Evolutionary conservation across 2,888 invertebrate genomes (phyloP), one percentile per base, ranked within the genome.

Genomic region (Scaptomyza polygonia): DNA sequence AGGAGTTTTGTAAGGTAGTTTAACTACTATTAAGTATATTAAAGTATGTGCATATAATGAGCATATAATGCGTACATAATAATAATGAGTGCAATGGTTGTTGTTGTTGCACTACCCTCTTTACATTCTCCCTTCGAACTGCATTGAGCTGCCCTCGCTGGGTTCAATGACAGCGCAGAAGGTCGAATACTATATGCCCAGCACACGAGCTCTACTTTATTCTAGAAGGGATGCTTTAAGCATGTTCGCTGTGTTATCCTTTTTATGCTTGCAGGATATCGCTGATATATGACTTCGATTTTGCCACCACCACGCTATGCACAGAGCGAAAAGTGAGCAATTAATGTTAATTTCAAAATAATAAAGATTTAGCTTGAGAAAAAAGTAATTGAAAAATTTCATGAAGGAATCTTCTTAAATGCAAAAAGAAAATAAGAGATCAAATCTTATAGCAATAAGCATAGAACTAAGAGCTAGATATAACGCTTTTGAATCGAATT

Each of bases 121-220:
- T n/a, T n/a, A n/a, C n/a, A n/a, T n/a, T n/a, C 11, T 21, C 25
- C 11, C 14, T 11, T 6, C 4, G 12, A 18, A 16, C 42, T 74
- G 85, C 80, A 79, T 25, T 49, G 34, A 49, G 59, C 75, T 78
- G 68, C 59, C 65, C 47, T 65, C 42, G 45, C 25, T 32, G 86
- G 68, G 82, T 86, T 83, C 82, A 83, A 86, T 81, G 82, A 86
- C 82, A 84, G 86, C 69, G 32, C 40, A 66, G 82, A 83, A 83
- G 82, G 82, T 83, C 82, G 69, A 67, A 56, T 42, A 57, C n/a
- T n/a, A n/a, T n/a, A n/a, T 65, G 12, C 1, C 4, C 4, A 1
- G 53, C 75, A 63, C 40, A 30, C 32, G 43, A 55, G 48, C 34
- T 44, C 39, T 39, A 39, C 16, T 39, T 9, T 7, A 12, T 16